Evolutionary conservation across 1,140 invertebrate species (phyloP), one percentile per base, ranked within the genome.

Genomic region (Stegodyphus mimosarum): DNA sequence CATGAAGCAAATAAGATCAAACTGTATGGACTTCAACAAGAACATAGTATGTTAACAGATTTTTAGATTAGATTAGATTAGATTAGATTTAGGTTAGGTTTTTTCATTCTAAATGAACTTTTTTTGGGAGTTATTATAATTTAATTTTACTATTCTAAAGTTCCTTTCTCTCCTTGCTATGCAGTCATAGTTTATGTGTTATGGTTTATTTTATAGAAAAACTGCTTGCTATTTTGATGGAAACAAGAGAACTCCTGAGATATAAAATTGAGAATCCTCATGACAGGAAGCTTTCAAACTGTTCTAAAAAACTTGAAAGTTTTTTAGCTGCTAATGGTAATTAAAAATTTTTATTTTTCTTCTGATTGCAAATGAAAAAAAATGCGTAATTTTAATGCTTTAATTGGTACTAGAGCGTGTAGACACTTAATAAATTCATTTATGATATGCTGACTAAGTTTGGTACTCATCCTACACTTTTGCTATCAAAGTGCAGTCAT

Each of bases 1-100:
- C 96, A 98, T 90, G 96, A 97, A 91, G 96, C 96, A 6, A 97
- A 98, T 89, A 98, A 98, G 91, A 94, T 99, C 55, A 99, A 99
- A 92, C 91, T 99, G 3, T 95, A 94, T 90, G 98, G 97, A 48
- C 92, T 99, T 76, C 96, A 98, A 92, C 93, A 94, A 89, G 98
- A 99, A 92, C 97, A 99, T 90, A 95, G 96, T 97, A 92, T 94
- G 94, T 93, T 2, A 7, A 52, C 48, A 50, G n/a, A n/a, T 9
- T 6, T 33, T 74, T 7, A 33, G n/a, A 17, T 60, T 10, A 18
- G 7, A 55, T 60, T n/a, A n/a, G n/a, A 11, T 50, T 72, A 52
- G 49, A 51, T 15, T 49, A 51, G 33, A 15, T 13, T 60, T 60
- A 60, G n/a, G n/a, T n/a, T n/a, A n/a, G 6, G 11, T 7, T 17